phyloP scores from a whole-genome alignment of 1,140 invertebrate species.

The Vanessa atalanta region DNA sequence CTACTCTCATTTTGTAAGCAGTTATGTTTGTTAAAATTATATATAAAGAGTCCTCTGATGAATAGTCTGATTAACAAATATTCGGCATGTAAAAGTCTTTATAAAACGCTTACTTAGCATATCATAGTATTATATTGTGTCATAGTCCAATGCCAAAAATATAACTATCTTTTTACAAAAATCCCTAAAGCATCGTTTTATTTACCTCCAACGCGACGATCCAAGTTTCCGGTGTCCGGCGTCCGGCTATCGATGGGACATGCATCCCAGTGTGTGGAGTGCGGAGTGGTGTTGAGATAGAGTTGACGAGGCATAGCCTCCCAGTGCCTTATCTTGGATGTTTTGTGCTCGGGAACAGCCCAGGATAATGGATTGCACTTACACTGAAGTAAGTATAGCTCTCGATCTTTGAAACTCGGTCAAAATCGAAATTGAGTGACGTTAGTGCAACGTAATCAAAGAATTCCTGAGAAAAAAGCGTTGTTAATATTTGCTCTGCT shows the following conservation, averaged over 20 bases:
- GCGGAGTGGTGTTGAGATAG: slow-evolving; percentile 12
- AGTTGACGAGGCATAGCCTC: slow-evolving; percentile 23
- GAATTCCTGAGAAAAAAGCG: background rate
- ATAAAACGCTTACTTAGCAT: slow-evolving; percentile 81
- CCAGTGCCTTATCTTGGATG: slow-evolving; percentile 21
- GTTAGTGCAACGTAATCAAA: background rate
- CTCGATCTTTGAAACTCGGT: slow-evolving; percentile 2
- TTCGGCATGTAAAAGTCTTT: slow-evolving; percentile 81
- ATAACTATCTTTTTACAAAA: slow-evolving; percentile 82
- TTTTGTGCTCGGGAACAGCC: slow-evolving; percentile 6
- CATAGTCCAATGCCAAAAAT: slow-evolving; percentile 81
- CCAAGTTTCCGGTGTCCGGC: slow-evolving; percentile 34
- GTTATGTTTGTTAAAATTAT: slow-evolving; percentile 80
- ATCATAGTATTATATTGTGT: slow-evolving; percentile 82
- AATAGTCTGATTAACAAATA: slow-evolving; percentile 81
- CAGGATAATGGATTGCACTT: slow-evolving; percentile 21
- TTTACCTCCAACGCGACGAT: slow-evolving; percentile 57
- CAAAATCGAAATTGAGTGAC: background rate
- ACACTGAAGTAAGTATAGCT: slow-evolving; percentile 36
- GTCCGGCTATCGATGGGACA: slow-evolving; percentile 23
- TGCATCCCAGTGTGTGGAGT: slow-evolving; percentile 26
- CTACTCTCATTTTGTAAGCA: slow-evolving; percentile 78
- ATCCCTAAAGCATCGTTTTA: slow-evolving; percentile 77
- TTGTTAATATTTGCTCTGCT: background rate
- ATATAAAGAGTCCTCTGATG: slow-evolving; percentile 80